Evolutionary conservation across 2,888 invertebrate genomes (phyloP).

Genomic region (Phaonia tiefii): DNA sequence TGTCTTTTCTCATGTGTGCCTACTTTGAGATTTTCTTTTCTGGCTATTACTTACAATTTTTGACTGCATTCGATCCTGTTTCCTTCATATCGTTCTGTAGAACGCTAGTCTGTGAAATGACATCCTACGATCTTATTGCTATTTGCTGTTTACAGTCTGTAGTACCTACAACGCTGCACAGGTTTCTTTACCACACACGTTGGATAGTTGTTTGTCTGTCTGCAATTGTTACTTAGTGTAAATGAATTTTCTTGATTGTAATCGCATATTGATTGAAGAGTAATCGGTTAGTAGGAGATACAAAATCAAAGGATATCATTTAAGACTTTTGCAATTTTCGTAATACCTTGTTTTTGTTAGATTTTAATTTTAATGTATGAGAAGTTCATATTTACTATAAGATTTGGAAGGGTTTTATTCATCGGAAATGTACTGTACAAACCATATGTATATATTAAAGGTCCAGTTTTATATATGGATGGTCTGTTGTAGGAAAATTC

Average conservation of each 20-base stretch:
- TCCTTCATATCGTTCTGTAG: conserved; percentile 4
- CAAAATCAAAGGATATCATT: too few species aligned
- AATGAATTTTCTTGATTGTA: conserved; percentile 1
- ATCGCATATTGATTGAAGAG: conserved; percentile 28
- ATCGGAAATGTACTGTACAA: too few species aligned
- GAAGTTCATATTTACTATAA: too few species aligned
- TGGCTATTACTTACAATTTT: conserved; percentile 23
- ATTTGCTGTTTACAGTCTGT: conserved; percentile 47
- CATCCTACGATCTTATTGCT: conserved; percentile 61
- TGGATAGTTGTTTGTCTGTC: conserved; percentile 14
- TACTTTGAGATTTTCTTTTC: not conserved
- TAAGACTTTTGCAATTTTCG: too few species aligned
- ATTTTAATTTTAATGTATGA: too few species aligned
- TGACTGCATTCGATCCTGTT: conserved; percentile 48
- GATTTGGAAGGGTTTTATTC: too few species aligned
- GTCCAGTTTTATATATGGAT: too few species aligned
- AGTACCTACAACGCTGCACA: conserved; percentile 21
- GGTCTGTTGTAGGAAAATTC: too few species aligned
- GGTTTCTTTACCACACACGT: conserved; percentile 64
- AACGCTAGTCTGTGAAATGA: conserved; percentile 59
- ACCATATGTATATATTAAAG: too few species aligned
- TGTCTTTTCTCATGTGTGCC: not conserved
- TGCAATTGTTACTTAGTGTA: conserved; percentile 40
- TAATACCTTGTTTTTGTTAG: too few species aligned
- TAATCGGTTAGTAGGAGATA: conserved; percentile 54